Percentiles rank a stretch among this genome's conserved stretches.
Conservation (phyloP, 2,888 invertebrate genomes). For the Argyresthia goedartella region DNA sequence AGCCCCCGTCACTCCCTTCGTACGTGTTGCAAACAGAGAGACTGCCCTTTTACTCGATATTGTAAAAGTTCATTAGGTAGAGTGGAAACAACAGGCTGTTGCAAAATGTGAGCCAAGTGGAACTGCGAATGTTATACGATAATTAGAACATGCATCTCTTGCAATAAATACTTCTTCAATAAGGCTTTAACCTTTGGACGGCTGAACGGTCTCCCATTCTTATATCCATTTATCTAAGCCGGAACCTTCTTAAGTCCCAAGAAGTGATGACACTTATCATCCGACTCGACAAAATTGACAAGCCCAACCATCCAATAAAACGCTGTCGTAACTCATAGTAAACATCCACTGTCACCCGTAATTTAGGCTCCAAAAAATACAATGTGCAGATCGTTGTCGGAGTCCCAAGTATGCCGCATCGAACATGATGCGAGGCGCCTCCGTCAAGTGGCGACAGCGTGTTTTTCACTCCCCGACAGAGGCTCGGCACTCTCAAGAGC, state of each 20-base stretch:
- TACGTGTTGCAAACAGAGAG: not conserved
- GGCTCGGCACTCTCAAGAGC: conserved; percentile 46
- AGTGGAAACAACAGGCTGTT: not conserved
- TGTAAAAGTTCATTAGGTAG: not conserved
- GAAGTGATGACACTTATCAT: too few species aligned
- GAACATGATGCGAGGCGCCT: conserved; percentile 60
- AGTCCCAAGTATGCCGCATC: conserved; percentile 67
- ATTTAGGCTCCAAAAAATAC: not conserved
- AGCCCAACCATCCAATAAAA: not conserved
- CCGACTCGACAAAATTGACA: not conserved
- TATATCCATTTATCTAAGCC: too few species aligned
- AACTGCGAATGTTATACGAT: too few species aligned
- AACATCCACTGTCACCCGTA: not conserved
- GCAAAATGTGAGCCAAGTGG: not conserved
- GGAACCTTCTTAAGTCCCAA: not conserved
- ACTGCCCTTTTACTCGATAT: not conserved
- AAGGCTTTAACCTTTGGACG: too few species aligned
- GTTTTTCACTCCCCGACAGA: conserved; percentile 65
- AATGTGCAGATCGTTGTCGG: conserved; percentile 56
- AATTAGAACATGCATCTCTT: too few species aligned
- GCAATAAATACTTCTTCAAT: not conserved
- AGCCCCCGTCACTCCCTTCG: conserved; percentile 9
- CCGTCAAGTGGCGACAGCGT: conserved; percentile 65
- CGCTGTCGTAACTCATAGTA: not conserved
- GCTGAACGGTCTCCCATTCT: not conserved